Evolutionary conservation across 1,140 invertebrate species (phyloP), one percentile per base, ranked within the genome.

Genomic region (Dreissena polymorpha): DNA sequence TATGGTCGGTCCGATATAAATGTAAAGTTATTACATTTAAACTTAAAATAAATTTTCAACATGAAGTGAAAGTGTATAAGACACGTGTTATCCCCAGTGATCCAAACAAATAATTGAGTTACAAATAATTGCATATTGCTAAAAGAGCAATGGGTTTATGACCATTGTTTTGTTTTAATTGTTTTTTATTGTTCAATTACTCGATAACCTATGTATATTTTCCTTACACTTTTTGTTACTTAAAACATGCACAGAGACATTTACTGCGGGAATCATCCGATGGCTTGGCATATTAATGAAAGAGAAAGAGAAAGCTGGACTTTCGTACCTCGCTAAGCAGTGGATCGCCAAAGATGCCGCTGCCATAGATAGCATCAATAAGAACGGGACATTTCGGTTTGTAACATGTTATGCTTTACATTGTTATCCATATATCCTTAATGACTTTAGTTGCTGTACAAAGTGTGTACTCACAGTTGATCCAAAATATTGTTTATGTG

Each of bases 351-450:
- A 60, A 29, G 89, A 90, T 50, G 89, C 88, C 21, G 86, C 88
- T 23, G 68, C 79, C 55, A 21, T 63, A 14, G 86, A 88, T 12
- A 70, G 64, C 49, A 85, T 90, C 60, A 85, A 88, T 39, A 87
- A 86, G 63, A 79, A 88, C n/a, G 88, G 87, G 25, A 89, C 89
- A 0, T 88, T 90, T 57, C 87, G 88, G 87, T 89, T 76, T 23
- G 23, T 39, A 5, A 8, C 16, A 72, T 39, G 23, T 65, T 49
- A 29, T 60, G 23, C 14, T n/a, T 50, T 50, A 14, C n/a, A 0
- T 72, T 16, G 0, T 50, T 49, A 14, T 13, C 18, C 13, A 0
- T 72, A 8, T 27, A 16, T 27, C 65, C 2, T 3, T 29, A 8
- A 10, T 50, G 10, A 25, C 2, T 50, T 60, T 55, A 63, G 23